These are phyloP conservation scores for Chymomyza amoena DNA, from an alignment of 2,888 invertebrate species.

Conservation along the genomic window DNA sequence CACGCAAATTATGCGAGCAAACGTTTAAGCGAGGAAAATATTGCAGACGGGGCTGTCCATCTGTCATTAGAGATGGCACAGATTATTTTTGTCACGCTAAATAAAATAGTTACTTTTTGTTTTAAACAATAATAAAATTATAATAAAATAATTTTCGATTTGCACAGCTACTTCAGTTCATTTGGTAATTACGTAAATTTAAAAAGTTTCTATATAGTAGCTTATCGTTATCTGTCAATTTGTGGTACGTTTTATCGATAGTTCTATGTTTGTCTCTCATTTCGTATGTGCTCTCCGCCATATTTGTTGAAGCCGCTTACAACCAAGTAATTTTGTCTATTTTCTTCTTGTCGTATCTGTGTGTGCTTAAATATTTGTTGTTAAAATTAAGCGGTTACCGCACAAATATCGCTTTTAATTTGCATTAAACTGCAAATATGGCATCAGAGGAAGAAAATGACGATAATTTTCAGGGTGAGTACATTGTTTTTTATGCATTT, in stretches of 20 bases:
- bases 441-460: conserved; percentile 94
- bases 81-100: not conserved
- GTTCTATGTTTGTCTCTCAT: conserved; percentile 9
- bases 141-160: not conserved
- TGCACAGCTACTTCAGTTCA: not conserved
- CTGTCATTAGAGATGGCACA: not conserved
- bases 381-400: conserved; percentile 60
- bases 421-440: conserved; percentile 80
- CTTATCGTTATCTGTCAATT: not conserved
- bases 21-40: conserved; percentile 52
- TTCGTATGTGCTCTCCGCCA: conserved; percentile 49
- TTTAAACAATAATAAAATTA: not conserved
- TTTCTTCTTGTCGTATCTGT: conserved; percentile 68
- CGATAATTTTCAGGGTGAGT: conserved; percentile 91
- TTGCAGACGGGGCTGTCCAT: conserved; percentile 38
- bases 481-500: conserved; percentile 39
- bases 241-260: not conserved
- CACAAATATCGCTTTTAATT: conserved; percentile 54
- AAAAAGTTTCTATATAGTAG: not conserved
- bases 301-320: conserved; percentile 53
- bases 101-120: not conserved
- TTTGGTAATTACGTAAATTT: not conserved
- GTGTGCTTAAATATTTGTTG: conserved; percentile 69
- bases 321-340: conserved; percentile 42
- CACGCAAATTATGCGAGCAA: conserved; percentile 41